phyloP scores from a whole-genome alignment of 2,888 invertebrate genomes.

The Ellobium chinense region DNA sequence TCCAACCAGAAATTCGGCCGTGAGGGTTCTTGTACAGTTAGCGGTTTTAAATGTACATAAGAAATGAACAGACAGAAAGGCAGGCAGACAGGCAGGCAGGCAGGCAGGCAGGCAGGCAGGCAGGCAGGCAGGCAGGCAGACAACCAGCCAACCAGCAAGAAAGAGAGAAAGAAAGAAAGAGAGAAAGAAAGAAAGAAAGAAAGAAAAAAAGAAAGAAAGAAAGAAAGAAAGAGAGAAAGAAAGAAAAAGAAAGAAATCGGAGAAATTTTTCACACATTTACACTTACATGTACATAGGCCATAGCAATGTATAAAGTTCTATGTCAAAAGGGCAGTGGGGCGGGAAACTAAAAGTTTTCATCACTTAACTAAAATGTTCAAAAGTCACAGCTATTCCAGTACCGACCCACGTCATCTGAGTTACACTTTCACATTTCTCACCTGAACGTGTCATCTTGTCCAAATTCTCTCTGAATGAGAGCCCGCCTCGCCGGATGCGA shows the following conservation, averaged over 20 bases:
- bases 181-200: conserved; percentile 25
- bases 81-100: not conserved
- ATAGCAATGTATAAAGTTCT: too few relatives aligned
- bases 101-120: not conserved
- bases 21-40: too few relatives aligned
- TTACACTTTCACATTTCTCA: not conserved
- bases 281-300: too few relatives aligned
- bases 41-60: too few relatives aligned
- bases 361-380: too few relatives aligned
- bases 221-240: conserved; percentile 33
- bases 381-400: too few relatives aligned
- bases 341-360: too few relatives aligned
- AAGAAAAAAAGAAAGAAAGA: conserved; percentile 35
- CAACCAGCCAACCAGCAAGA: not conserved
- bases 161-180: conserved; percentile 29
- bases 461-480: conserved; percentile 23
- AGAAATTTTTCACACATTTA: too few relatives aligned
- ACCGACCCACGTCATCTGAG: too few relatives aligned
- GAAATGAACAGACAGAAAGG: too few relatives aligned
- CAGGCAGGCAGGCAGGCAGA: not conserved
- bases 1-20: too few relatives aligned
- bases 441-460: not conserved
- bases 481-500: conserved; percentile 26
- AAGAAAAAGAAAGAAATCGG: conserved; percentile 8
- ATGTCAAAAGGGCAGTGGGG: too few relatives aligned